A percentile compares a stretch with the other conserved stretches of the same genome.
Conservation (phyloP, 2,888 invertebrate genomes). For the Alloplasta piceator region DNA sequence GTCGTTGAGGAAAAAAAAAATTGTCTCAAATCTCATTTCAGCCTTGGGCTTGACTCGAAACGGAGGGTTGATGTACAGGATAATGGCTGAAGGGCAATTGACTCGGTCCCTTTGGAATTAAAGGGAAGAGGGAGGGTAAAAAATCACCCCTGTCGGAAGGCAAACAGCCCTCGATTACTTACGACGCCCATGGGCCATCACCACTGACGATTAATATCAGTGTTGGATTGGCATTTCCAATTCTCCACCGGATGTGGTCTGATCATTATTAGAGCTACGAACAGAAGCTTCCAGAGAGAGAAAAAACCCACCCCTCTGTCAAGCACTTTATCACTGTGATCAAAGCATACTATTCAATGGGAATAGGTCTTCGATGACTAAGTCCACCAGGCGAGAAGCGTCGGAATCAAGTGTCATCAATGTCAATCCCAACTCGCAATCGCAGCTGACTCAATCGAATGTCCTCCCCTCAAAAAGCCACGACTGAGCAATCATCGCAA, state of each 20-base stretch:
- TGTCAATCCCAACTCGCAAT: conserved; percentile 40
- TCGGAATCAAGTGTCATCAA: conserved; percentile 59
- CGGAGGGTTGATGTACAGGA: background rate
- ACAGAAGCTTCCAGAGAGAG: no score
- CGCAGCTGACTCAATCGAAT: conserved; percentile 40
- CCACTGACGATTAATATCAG: background rate
- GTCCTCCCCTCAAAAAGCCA: conserved; percentile 4
- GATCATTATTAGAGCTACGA: no score
- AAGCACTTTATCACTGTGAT: conserved; percentile 41
- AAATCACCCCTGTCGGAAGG: background rate
- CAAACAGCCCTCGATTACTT: background rate
- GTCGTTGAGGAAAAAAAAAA: conserved; percentile 18
- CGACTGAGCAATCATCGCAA: no score
- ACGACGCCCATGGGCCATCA: background rate
- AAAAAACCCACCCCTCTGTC: background rate
- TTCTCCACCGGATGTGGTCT: no score
- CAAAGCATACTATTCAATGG: conserved; percentile 37
- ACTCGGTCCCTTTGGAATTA: no score
- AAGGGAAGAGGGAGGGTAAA: background rate
- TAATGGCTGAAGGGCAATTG: no score
- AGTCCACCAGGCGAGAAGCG: conserved; percentile 33
- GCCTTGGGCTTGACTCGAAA: background rate
- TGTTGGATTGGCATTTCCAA: background rate
- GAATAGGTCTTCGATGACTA: conserved; percentile 10
- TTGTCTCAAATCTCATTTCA: conserved; percentile 3